A percentile compares a stretch with the other conserved stretches of the same genome.
Evolutionary conservation across 2,888 invertebrate genomes (phyloP).

Genomic region (Mythimna loreyi): DNA sequence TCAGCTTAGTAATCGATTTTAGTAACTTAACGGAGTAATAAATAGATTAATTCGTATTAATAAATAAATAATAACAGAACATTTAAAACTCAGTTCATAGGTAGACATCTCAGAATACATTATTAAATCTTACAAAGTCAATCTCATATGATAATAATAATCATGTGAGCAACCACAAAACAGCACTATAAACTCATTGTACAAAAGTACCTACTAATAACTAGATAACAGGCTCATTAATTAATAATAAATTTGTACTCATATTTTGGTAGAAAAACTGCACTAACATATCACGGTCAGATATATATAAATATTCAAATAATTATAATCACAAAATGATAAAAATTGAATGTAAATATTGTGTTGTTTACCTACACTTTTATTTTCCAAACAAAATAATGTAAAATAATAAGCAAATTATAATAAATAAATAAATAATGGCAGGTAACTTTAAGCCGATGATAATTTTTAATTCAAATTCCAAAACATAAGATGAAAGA

Average conservation of each 20-base stretch:
- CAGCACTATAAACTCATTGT: slow-evolving; percentile 16
- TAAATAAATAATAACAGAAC: slow-evolving; percentile 4
- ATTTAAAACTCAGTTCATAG: neutral
- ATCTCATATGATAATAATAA: slow-evolving; percentile 14
- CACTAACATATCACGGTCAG: slow-evolving; percentile 15
- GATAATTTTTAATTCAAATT: slow-evolving; percentile 5
- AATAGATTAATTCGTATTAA: neutral
- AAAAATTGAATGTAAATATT: slow-evolving; percentile 4
- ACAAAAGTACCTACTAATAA: slow-evolving; percentile 42
- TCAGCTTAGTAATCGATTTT: neutral
- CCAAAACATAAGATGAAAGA: slow-evolving; percentile 26
- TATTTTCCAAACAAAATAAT: neutral
- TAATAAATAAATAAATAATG: slow-evolving; percentile 19
- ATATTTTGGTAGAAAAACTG: slow-evolving; percentile 50
- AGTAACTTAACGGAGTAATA: neutral
- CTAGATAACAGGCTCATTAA: slow-evolving; percentile 53
- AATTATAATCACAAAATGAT: slow-evolving; percentile 23
- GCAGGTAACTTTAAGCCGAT: slow-evolving; percentile 22
- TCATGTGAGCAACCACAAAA: slow-evolving; percentile 16
- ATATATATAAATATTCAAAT: slow-evolving; percentile 4
- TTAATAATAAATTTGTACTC: slow-evolving; percentile 55
- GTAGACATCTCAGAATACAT: slow-evolving; percentile 7
- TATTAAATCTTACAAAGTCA: slow-evolving; percentile 13
- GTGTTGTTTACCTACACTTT: neutral
- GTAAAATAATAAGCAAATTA: slow-evolving; percentile 13